phyloP scores from a whole-genome alignment of 2,113 vertebrate species.

The Hippopotamus amphibius region DNA sequence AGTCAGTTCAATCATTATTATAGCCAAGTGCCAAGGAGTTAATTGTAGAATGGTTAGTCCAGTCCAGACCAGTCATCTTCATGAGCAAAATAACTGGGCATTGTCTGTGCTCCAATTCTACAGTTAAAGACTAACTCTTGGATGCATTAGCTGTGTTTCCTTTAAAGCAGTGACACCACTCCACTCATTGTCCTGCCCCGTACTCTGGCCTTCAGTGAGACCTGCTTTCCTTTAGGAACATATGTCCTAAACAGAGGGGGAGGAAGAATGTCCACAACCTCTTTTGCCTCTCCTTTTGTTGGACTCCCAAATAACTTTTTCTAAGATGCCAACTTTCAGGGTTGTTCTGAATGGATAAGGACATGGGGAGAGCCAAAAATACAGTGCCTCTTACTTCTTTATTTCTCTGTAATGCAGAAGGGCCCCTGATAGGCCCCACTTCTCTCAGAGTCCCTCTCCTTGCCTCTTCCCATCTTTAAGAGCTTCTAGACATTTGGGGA shows the following conservation, averaged over 20 bases:
- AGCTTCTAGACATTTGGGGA: neutral
- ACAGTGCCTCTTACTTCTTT: neutral
- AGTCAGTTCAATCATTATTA: constrained; percentile 69
- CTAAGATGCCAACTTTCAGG: neutral
- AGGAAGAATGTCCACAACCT: neutral
- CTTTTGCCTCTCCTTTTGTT: neutral
- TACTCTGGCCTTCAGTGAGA: neutral
- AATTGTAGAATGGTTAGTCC: constrained; percentile 65
- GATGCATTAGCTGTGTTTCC: neutral
- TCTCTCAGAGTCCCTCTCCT: neutral
- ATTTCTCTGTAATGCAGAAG: neutral
- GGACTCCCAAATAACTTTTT: neutral
- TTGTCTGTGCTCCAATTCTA: constrained; percentile 49
- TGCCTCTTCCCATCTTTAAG: neutral
- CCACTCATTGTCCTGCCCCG: neutral
- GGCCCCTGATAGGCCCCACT: too few relatives aligned
- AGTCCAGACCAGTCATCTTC: constrained; percentile 58
- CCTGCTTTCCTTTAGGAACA: neutral
- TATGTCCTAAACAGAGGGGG: neutral
- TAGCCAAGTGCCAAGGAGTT: constrained; percentile 68
- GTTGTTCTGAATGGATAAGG: neutral
- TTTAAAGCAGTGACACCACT: fast-evolving
- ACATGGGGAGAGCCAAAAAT: neutral
- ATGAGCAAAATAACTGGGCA: constrained; percentile 66
- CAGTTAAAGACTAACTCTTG: constrained; percentile 10